Evolutionary conservation across 2,797 vertebrate genomes (phyloP).

Genomic region (Leptodon cayanensis): DNA sequence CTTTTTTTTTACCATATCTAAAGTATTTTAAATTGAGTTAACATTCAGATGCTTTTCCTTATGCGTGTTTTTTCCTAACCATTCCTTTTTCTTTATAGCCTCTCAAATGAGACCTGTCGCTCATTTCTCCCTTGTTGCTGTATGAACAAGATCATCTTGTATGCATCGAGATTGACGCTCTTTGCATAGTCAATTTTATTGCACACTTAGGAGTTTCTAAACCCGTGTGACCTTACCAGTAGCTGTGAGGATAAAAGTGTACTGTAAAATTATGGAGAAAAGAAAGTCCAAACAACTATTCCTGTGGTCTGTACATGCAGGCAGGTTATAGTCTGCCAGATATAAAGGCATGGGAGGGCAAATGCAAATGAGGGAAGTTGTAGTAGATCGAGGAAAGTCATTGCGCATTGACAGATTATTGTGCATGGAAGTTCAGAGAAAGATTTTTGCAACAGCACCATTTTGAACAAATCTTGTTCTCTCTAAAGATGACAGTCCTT

Average conservation of each 20-base stretch:
- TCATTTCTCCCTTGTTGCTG: background rate
- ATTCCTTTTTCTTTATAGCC: background rate
- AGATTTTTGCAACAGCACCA: background rate
- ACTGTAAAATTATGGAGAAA: background rate
- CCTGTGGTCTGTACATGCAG: background rate
- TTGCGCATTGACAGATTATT: background rate
- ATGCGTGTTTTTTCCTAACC: background rate
- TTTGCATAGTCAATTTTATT: background rate
- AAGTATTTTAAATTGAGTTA: background rate
- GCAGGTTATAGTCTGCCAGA: background rate
- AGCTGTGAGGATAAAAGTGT: background rate
- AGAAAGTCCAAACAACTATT: background rate
- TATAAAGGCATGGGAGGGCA: background rate
- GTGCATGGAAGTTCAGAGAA: background rate
- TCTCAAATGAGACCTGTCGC: background rate
- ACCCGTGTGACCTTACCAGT: background rate
- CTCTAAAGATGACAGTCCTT: background rate
- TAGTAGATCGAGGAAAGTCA: background rate
- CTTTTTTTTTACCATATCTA: background rate
- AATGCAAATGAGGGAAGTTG: background rate
- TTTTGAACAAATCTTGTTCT: background rate
- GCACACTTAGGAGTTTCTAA: background rate
- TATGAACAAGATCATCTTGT: background rate
- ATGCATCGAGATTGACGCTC: background rate
- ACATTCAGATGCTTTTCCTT: background rate